Percentiles rank a stretch among this genome's conserved stretches.
These are phyloP conservation scores for Alligator mississippiensis DNA, from an alignment of 2,113 vertebrate species.

Conservation along the genomic window DNA sequence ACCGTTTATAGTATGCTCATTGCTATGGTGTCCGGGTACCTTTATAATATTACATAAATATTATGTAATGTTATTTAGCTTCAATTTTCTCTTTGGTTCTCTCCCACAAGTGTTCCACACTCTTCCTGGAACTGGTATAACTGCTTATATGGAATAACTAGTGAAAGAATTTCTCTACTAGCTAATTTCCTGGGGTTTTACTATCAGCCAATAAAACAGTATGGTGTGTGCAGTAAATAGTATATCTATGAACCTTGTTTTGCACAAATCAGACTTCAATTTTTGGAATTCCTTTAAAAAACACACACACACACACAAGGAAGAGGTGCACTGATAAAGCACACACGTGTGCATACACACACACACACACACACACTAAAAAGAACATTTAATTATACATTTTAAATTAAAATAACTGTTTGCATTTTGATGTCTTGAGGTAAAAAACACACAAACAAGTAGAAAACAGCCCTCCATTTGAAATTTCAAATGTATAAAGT, in stretches of 20 bases:
- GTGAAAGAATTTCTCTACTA: background rate
- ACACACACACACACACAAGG: background rate
- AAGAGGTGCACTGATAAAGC: no score
- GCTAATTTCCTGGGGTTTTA: no score
- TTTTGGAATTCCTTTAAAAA: background rate
- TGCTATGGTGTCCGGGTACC: background rate
- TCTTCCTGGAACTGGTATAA: background rate
- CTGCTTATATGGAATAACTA: no score
- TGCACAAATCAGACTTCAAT: background rate
- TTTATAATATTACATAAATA: slow-evolving; percentile 20
- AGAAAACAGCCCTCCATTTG: background rate
- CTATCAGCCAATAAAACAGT: background rate
- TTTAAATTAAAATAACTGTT: background rate
- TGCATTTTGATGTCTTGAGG: background rate
- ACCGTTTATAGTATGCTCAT: background rate
- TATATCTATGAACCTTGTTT: background rate
- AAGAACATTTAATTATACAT: rapidly evolving
- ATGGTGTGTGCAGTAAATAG: rapidly evolving
- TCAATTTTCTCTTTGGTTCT: background rate
- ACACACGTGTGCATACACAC: no score
- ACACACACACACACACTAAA: background rate
- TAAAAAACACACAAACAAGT: background rate
- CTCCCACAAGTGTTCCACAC: background rate
- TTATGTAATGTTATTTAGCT: background rate
- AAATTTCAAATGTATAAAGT: background rate